These are phyloP conservation scores for Drepana falcataria DNA, from an alignment of 2,888 invertebrate species.

Conservation along the genomic window DNA sequence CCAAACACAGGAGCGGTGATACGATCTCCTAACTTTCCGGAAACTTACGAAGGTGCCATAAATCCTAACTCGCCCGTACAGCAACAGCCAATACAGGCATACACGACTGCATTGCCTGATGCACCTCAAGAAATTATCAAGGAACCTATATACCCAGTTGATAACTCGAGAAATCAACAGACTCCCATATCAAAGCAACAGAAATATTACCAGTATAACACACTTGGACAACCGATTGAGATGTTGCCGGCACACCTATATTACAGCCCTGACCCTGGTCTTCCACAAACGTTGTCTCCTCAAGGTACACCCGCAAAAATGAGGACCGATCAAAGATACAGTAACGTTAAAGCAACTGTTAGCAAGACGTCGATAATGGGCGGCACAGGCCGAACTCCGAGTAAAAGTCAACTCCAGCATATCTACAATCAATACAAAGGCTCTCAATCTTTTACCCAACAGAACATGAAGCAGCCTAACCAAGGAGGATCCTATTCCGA, in stretches of 20 bases:
- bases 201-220: constrained; percentile 44
- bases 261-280: constrained; percentile 26
- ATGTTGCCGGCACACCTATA: constrained; percentile 44
- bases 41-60: constrained; percentile 21
- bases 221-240: constrained; percentile 63
- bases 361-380: constrained; percentile 62
- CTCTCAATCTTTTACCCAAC: constrained; percentile 58
- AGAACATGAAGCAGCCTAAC: constrained; percentile 35
- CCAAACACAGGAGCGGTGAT: constrained; percentile 24
- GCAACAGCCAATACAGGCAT: constrained; percentile 6
- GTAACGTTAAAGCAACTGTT: constrained; percentile 52
- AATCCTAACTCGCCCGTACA: constrained; percentile 12
- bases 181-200: constrained; percentile 10
- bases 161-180: constrained; percentile 32
- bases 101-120: constrained; percentile 4
- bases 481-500: constrained; percentile 43
- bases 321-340: constrained; percentile 26
- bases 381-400: constrained; percentile 41
- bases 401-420: constrained; percentile 56
- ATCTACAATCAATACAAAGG: constrained; percentile 65
- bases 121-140: constrained; percentile 24
- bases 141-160: constrained; percentile 55
- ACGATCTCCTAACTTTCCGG: constrained; percentile 16
- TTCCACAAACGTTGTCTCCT: constrained; percentile 60
- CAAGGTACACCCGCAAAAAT: constrained; percentile 24